A percentile compares a stretch with the other conserved stretches of the same genome.
Evolutionary conservation across 1,140 invertebrate genomes (phyloP).

Genomic region (Orussus abietinus): DNA sequence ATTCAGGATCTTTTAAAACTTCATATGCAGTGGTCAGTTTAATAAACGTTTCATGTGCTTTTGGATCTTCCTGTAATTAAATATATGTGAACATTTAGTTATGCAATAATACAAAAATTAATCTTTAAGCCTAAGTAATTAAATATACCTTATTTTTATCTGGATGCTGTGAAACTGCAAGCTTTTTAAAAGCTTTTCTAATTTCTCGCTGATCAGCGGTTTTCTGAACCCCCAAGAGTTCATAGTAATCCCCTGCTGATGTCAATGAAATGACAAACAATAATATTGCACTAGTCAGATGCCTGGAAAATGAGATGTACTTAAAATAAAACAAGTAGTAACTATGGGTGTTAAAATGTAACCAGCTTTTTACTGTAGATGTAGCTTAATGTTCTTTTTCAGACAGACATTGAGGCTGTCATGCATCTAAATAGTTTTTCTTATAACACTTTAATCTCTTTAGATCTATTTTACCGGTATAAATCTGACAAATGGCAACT

Average conservation of each 20-base stretch:
- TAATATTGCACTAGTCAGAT: slow-evolving; percentile 15
- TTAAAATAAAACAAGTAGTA: slow-evolving; percentile 12
- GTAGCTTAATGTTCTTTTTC: no score
- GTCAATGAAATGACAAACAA: slow-evolving; percentile 21
- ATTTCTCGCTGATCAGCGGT: slow-evolving; percentile 73
- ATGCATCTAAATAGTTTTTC: no score
- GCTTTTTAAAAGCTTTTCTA: slow-evolving; percentile 75
- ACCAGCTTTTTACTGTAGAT: no score
- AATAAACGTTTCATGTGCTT: slow-evolving; percentile 73
- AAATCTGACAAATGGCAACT: no score
- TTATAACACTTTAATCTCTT: no score
- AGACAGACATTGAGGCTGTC: no score
- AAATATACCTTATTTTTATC: slow-evolving; percentile 74
- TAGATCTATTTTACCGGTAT: no score
- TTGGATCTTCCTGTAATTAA: slow-evolving; percentile 60
- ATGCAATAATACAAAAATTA: slow-evolving; percentile 4
- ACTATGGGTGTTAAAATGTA: no score
- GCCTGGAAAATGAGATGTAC: slow-evolving; percentile 19
- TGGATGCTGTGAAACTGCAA: slow-evolving; percentile 76
- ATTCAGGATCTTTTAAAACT: slow-evolving; percentile 76
- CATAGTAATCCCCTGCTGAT: slow-evolving; percentile 57
- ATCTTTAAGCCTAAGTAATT: slow-evolving; percentile 11
- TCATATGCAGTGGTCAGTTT: slow-evolving; percentile 80
- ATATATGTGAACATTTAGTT: slow-evolving; percentile 4
- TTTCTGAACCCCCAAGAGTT: slow-evolving; percentile 66